Evolutionary conservation across 2,888 invertebrate species (phyloP).

Genomic region (Uropetala carovei): DNA sequence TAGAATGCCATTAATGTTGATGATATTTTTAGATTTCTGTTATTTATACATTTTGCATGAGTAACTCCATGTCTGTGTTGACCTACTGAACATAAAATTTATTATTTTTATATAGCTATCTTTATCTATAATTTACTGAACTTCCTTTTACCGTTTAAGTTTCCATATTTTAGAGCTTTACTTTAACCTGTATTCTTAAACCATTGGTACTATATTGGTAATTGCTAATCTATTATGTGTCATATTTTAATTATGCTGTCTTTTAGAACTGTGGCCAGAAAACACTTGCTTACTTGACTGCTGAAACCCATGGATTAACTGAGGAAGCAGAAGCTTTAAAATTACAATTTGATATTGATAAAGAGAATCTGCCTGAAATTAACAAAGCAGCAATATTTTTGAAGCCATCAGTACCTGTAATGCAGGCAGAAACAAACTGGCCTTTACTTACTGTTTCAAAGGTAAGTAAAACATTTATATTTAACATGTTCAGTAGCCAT

Average conservation of each 20-base stretch:
- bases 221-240: constrained; percentile 3
- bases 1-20: too few species aligned
- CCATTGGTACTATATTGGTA: too few species aligned
- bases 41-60: too few species aligned
- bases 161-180: too few species aligned
- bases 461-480: constrained; percentile 73
- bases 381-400: constrained; percentile 87
- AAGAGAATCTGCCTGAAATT: constrained; percentile 80
- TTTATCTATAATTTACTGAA: too few species aligned
- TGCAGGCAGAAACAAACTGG: constrained; percentile 97
- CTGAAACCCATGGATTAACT: constrained; percentile 91
- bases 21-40: too few species aligned
- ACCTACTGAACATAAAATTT: too few species aligned
- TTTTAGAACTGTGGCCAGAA: constrained; percentile 78
- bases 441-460: constrained; percentile 94
- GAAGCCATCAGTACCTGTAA: constrained; percentile 92
- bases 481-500: too few species aligned
- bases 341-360: constrained; percentile 78
- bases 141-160: too few species aligned
- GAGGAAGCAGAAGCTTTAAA: constrained; percentile 87
- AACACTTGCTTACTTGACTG: constrained; percentile 94
- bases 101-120: too few species aligned
- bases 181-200: too few species aligned
- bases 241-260: background rate
- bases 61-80: too few species aligned